Evolutionary conservation across 2,888 invertebrate genomes (phyloP).

Genomic region (Lepetodrilus schrolli): DNA sequence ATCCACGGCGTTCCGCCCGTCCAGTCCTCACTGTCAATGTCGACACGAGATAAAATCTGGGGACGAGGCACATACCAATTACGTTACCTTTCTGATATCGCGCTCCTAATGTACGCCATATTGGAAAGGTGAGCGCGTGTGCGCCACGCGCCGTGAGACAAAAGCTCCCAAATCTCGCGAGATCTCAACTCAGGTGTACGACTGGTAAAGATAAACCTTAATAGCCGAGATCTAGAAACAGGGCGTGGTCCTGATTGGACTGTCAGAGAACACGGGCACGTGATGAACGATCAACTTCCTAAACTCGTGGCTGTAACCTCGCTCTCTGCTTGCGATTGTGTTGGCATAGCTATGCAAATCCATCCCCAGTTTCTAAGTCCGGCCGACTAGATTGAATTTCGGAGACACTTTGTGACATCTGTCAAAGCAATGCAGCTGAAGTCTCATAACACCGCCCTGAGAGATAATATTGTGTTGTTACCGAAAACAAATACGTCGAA

Average conservation of each 20-base stretch:
- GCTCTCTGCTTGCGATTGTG: background rate
- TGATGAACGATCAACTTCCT: background rate
- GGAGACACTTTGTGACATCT: too few species aligned
- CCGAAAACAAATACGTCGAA: too few species aligned
- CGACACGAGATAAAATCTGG: background rate
- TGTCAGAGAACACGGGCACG: background rate
- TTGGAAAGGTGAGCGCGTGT: slow-evolving; percentile 12
- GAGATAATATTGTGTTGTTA: too few species aligned
- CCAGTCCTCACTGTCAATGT: background rate
- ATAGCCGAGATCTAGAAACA: background rate
- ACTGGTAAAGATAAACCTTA: background rate
- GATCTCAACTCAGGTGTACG: background rate
- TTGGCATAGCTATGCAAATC: slow-evolving; percentile 10
- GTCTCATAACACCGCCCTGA: too few species aligned
- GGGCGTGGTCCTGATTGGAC: background rate
- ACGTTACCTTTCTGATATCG: slow-evolving; percentile 9
- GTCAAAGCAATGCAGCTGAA: too few species aligned
- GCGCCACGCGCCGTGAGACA: slow-evolving; percentile 14
- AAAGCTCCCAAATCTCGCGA: slow-evolving; percentile 11
- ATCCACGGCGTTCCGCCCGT: background rate
- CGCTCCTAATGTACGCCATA: slow-evolving; percentile 19
- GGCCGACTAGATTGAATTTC: background rate
- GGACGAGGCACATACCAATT: background rate
- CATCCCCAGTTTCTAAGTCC: background rate
- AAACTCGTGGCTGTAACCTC: too few species aligned